Base-by-base conservation (phyloP, 2,113 vertebrate genomes). In the Myotis brandtii region DNA sequence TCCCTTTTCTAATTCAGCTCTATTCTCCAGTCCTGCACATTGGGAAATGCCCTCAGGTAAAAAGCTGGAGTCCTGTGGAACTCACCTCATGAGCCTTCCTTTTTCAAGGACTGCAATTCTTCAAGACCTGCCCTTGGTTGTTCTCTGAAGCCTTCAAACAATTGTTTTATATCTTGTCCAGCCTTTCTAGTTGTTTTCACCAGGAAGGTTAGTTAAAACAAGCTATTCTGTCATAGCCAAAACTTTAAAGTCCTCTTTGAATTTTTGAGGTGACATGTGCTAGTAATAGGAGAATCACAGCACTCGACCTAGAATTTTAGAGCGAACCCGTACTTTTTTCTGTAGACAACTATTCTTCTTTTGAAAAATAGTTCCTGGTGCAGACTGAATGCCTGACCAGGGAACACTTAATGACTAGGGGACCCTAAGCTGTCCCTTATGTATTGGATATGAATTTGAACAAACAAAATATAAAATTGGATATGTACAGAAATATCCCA, bases 221-320 rank as follows among this genome's bases (percentile, higher is more conserved):
- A 88, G 34, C 6, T 37, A 81, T 21, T 54, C n/a, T 69, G 11
- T 30, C 40, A 81, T 64, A 91, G 34, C 21, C 34, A 79, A 94
- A 89, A 70, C 56, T 85, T 94, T 48, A 50, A 43, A 75, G n/a
- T 85, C 50, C 37, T 73, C 27, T 73, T 64, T 96, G 50, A 95
- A 37, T 30, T 69, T 93, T 92, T 91, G 59, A 91, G 43, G 34
- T 75, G 34, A 76, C 12, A 30, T 14, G 8, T 30, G 48, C 21
- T 66, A 59, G 77, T 50, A 6, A 30, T 30, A 82, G 59, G 50
- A 86, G 30, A 94, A 86, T 64, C 14, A 67, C 54, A 82, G 56
- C 18, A 54, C 5, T n/a, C 5, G 9, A 4, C 40, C 46, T 37
- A 43, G 72, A 40, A 40, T 82, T 89, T 94, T 80, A 81, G 43